Evolutionary conservation across 2,113 vertebrate species (phyloP), one percentile per base, ranked within the genome.

Genomic region (Aix galericulata): DNA sequence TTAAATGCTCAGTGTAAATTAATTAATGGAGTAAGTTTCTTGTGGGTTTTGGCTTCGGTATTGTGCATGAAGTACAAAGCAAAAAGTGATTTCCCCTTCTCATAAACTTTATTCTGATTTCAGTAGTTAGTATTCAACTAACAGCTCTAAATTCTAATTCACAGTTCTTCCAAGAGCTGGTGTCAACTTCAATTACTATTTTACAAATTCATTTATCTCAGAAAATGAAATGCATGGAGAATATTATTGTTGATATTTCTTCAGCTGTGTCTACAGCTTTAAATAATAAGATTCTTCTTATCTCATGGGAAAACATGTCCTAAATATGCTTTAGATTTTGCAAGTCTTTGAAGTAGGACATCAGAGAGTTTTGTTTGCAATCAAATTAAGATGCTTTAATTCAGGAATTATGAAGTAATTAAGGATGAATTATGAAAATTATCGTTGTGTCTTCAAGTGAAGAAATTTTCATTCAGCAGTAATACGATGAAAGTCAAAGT

Each of bases 361-460:
- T 80, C 60, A 86, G 86, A 88, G 86, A 80, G 31, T 64, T 94
- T 86, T 95, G 85, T 96, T 55, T 82, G 67, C 55, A 74, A 91
- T 91, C 56, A 93, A 91, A 94, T 94, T 88, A 96, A 92, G 66
- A 78, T 75, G n/a, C 13, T 42, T 91, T 93, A 94, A 87, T 93
- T 89, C 56, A 94, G 73, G 40, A 62, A 66, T 88, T 53, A 75
- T 32, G 26, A 90, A 92, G 82, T 76, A 95, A 95, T 86, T 96
- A 81, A 80, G 91, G 52, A 91, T 78, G 69, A 59, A 73, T 89
- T 76, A 78, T 67, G 31, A 83, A 95, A 94, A 93, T 79, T 32
- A 69, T 63, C 50, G 23, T 89, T 91, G 88, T 92, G 83, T 91
- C 89, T 86, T 96, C 88, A 80, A 80, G 42, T 66, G 78, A 78